Percentiles rank a stretch among this genome's conserved stretches.
phyloP scores from a whole-genome alignment of 2,113 vertebrate species.

The Grantiella picta region DNA sequence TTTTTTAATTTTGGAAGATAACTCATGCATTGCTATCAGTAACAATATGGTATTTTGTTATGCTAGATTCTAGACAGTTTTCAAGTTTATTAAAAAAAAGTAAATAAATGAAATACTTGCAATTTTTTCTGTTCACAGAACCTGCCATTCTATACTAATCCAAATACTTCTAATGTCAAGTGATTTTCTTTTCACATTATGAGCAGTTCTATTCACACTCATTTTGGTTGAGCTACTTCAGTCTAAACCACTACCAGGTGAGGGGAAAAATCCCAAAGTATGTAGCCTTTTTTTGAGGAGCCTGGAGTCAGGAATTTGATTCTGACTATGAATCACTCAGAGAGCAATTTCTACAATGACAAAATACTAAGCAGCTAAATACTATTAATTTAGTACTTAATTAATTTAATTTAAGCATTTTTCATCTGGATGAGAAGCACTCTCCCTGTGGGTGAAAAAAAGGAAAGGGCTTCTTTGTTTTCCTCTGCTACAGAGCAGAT shows the following conservation, averaged over 20 bases:
- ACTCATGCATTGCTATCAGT: not conserved
- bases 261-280: rapidly evolving
- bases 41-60: not conserved
- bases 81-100: not conserved
- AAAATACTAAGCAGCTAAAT: not conserved
- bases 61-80: not conserved
- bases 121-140: not conserved
- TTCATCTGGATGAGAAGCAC: not conserved
- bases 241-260: not conserved
- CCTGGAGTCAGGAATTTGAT: not conserved
- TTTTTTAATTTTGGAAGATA: not conserved
- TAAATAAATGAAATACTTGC: not conserved
- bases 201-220: not conserved
- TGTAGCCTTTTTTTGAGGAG: not conserved
- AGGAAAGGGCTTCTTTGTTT: not conserved
- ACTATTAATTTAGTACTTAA: not conserved
- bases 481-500: not conserved
- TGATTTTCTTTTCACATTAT: not conserved
- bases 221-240: not conserved
- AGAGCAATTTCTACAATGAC: not conserved
- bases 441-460: not conserved
- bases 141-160: not conserved
- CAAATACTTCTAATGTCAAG: not conserved
- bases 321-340: not conserved
- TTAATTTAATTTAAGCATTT: not conserved